These are phyloP conservation scores for Philhelius pedissequus DNA, from an alignment of 2,888 invertebrate genomes.

Conservation along the genomic window DNA sequence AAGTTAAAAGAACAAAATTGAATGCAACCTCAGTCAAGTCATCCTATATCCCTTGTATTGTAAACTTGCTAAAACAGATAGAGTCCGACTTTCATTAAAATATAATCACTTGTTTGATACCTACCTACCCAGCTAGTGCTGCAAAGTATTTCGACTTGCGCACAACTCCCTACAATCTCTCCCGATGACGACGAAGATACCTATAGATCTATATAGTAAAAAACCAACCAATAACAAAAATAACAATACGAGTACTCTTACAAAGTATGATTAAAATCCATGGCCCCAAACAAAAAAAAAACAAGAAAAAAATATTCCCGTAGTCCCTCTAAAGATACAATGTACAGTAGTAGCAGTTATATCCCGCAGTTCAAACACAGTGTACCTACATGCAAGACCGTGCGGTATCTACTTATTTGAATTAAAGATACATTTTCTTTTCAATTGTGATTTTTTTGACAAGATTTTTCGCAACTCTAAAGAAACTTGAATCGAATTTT, in stretches of 20 bases:
- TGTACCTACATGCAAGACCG: conserved; percentile 42
- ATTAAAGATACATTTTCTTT: neutral
- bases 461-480: conserved; percentile 17
- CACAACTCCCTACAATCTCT: conserved; percentile 24
- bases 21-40: conserved; percentile 38
- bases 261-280: conserved; percentile 55
- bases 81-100: conserved; percentile 9
- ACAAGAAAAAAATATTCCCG: conserved; percentile 26
- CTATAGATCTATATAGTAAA: neutral
- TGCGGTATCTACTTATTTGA: conserved; percentile 1
- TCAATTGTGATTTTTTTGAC: conserved; percentile 21
- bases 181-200: neutral
- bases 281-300: neutral
- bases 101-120: conserved; percentile 66
- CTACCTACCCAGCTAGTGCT: too few species aligned
- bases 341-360: conserved; percentile 57
- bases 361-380: conserved; percentile 52
- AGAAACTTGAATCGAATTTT: neutral
- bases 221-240: neutral
- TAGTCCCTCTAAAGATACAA: conserved; percentile 42
- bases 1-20: conserved; percentile 20
- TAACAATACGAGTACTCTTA: neutral
- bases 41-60: neutral
- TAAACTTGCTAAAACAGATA: conserved; percentile 1
- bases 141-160: conserved; percentile 61